phyloP scores from a whole-genome alignment of 2,888 invertebrate species.

The Melieria omissa region DNA sequence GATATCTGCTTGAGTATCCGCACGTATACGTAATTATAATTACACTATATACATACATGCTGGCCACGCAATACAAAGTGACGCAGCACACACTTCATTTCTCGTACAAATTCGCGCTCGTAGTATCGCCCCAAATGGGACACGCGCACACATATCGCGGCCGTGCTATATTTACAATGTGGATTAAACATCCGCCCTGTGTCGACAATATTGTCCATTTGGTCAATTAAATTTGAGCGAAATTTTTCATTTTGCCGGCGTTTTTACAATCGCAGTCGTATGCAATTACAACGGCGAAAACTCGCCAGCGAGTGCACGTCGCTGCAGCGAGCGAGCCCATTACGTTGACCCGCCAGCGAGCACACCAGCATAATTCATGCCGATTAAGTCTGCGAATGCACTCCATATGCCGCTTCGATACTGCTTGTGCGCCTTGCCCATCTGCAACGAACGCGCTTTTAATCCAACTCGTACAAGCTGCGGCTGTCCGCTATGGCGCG shows the following conservation, averaged over 20 bases:
- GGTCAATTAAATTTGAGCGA: constrained; percentile 40
- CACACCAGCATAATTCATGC: constrained; percentile 55
- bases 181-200: neutral
- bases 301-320: too few species aligned
- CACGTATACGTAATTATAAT: too few species aligned
- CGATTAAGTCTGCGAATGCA: constrained; percentile 53
- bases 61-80: neutral
- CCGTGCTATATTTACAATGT: neutral
- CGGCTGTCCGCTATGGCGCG: neutral
- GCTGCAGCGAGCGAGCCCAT: neutral
- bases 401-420: constrained; percentile 39
- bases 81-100: constrained; percentile 24
- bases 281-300: too few species aligned
- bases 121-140: constrained; percentile 48
- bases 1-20: too few species aligned
- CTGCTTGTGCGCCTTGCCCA: constrained; percentile 12
- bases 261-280: too few species aligned
- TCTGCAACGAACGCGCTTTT: constrained; percentile 27
- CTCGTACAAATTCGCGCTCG: constrained; percentile 34
- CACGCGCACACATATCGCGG: constrained; percentile 16
- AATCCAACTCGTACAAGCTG: constrained; percentile 22
- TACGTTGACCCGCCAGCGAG: neutral
- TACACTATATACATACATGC: neutral
- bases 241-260: constrained; percentile 32
- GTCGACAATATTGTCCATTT: constrained; percentile 8